phyloP scores from a whole-genome alignment of 2,113 vertebrate species.

The Upupa epops region DNA sequence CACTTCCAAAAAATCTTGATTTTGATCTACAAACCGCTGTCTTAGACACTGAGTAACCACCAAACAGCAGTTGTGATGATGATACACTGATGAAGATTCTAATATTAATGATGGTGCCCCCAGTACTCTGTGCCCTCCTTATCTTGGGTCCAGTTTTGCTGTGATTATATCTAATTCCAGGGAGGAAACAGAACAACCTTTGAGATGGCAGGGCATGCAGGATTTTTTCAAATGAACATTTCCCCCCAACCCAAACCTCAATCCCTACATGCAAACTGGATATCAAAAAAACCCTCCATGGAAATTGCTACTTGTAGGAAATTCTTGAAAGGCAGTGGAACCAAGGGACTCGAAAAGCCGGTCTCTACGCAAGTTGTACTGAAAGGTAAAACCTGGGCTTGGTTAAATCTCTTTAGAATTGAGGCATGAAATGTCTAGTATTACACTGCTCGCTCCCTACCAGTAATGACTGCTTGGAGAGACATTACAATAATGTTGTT shows the following conservation, averaged over 20 bases:
- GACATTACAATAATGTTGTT: slow-evolving; percentile 63
- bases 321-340: slow-evolving; percentile 19
- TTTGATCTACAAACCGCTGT: neutral
- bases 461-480: slow-evolving; percentile 60
- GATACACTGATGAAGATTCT: neutral
- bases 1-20: no score
- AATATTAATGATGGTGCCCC: neutral
- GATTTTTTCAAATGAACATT: neutral
- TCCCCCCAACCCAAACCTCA: no score
- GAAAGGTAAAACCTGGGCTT: slow-evolving; percentile 26
- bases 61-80: no score
- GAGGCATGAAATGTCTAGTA: slow-evolving; percentile 51
- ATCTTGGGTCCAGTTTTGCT: neutral
- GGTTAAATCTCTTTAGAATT: slow-evolving; percentile 54
- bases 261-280: neutral
- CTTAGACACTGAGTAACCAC: neutral
- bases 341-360: neutral
- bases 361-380: neutral
- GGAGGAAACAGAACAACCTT: neutral
- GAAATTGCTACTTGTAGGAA: slow-evolving; percentile 29
- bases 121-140: neutral
- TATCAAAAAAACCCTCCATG: neutral
- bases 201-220: no score
- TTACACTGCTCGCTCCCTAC: neutral
- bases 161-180: neutral